Evolutionary conservation across 2,113 vertebrate genomes (phyloP), one percentile per base, ranked within the genome.

Genomic region (Galemys pyrenaicus): DNA sequence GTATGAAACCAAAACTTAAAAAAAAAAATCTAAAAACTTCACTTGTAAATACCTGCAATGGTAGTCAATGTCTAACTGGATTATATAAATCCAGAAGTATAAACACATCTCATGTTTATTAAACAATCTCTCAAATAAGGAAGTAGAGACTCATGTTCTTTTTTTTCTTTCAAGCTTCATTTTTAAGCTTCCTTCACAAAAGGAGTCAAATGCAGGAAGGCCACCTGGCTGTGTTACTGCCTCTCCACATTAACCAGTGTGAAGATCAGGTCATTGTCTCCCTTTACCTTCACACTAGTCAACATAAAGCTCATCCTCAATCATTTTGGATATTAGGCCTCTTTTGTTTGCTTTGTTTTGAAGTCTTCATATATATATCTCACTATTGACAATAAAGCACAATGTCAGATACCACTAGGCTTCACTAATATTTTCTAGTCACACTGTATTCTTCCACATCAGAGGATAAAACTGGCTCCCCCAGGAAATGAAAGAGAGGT

Each of bases 401-500:
- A 56, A 5, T 60, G 15, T 58, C 75, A n/a, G 58, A 49, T 83
- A 39, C 22, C 35, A 46, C 73, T 79, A 81, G 51, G 6, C 46
- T 91, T 58, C 83, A 78, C 58, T 91, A 39, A 89, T 62, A 20
- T 46, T 91, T 96, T 87, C 91, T 77, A 44, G 17, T 54, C 54
- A 41, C 26, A 87, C 79, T 91, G n/a, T 83, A 49, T 37, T 91
- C 79, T 81, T 94, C 78, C 75, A 91, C 91, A 65, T 84, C 6
- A 39, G 82, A 95, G 41, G 32, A 22, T 84, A 11, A 64, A 87
- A 77, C 67, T 80, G 78, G 62, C 65, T 84, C 35, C 39, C 49
- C 51, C 49, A 78, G 91, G 56, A 95, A 93, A 54, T 86, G 56
- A 93, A 94, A 94, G 12, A 93, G 91, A 96, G 93, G 54, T 96